Conservation (phyloP, 2,797 vertebrate genomes). For the Bradypodion pumilum region DNA sequence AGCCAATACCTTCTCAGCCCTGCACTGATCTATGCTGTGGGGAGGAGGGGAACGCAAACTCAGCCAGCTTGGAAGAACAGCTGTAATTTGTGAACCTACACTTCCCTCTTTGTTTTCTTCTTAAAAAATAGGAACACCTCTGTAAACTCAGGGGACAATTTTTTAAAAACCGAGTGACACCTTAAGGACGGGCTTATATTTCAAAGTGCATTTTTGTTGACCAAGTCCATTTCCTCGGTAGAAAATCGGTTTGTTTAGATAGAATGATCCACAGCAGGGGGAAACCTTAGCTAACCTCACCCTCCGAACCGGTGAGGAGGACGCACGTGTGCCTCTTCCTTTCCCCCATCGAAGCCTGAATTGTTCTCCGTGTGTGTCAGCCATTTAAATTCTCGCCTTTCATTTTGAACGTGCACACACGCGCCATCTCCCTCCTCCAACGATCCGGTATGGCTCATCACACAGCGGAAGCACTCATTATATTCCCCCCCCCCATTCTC, state of each 20-base stretch:
- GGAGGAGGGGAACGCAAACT: not conserved
- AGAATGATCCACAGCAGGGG: not conserved
- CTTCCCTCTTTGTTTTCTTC: not conserved
- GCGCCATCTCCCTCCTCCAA: too few relatives aligned
- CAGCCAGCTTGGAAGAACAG: not conserved
- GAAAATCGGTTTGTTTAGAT: not conserved
- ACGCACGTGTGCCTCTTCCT: not conserved
- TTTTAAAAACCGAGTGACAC: not conserved
- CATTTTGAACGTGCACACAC: not conserved
- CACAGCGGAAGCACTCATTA: not conserved
- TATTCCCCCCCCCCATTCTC: too few relatives aligned
- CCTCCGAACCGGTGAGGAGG: not conserved
- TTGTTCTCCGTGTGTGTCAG: not conserved
- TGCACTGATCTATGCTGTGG: too few relatives aligned
- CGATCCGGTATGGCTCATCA: not conserved
- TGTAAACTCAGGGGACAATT: not conserved
- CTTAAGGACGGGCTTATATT: too few relatives aligned
- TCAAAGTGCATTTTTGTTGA: too few relatives aligned
- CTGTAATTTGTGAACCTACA: not conserved
- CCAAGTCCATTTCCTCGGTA: too few relatives aligned
- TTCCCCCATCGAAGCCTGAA: not conserved
- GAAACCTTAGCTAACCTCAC: not conserved
- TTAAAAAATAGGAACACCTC: not conserved
- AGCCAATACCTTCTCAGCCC: too few relatives aligned
- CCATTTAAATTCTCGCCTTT: not conserved